phyloP scores from a whole-genome alignment of 2,797 vertebrate species.

The Chrysocyon brachyurus region DNA sequence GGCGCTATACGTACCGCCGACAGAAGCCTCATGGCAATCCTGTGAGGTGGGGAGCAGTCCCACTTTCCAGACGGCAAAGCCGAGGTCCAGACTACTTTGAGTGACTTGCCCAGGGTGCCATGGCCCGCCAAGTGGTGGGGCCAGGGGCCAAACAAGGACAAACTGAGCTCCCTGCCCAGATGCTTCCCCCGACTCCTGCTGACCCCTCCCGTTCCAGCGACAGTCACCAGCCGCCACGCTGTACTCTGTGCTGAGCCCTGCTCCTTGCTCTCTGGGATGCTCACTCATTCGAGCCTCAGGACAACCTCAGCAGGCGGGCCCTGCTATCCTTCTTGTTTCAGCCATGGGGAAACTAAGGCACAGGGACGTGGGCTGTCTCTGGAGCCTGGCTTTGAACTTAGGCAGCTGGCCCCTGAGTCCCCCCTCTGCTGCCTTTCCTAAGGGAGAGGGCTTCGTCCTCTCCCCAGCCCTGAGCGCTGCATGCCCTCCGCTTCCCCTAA shows the following conservation, averaged over 20 bases:
- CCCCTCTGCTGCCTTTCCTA: not conserved
- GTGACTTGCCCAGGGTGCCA: not conserved
- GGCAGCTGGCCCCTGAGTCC: not conserved
- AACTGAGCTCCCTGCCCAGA: not conserved
- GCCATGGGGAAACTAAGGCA: not conserved
- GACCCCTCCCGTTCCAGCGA: not conserved
- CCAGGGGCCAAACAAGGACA: not conserved
- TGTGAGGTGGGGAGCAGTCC: not conserved
- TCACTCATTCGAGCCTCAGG: not conserved
- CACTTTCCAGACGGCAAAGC: constrained; percentile 10
- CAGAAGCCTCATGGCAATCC: not conserved
- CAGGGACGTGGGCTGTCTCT: not conserved
- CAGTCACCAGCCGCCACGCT: not conserved
- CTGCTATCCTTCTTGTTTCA: not conserved
- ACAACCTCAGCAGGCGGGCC: not conserved
- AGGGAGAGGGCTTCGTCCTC: not conserved
- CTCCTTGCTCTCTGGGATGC: not conserved
- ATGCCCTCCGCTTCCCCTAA: not conserved
- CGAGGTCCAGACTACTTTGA: not conserved
- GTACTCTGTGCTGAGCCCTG: not conserved
- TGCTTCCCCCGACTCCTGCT: not conserved
- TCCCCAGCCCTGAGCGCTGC: not conserved
- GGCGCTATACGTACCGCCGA: not conserved
- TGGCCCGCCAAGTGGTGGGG: not conserved
- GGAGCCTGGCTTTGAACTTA: not conserved